Evolutionary conservation across 2,797 vertebrate species (phyloP).

Genomic region (Meda fulgida): DNA sequence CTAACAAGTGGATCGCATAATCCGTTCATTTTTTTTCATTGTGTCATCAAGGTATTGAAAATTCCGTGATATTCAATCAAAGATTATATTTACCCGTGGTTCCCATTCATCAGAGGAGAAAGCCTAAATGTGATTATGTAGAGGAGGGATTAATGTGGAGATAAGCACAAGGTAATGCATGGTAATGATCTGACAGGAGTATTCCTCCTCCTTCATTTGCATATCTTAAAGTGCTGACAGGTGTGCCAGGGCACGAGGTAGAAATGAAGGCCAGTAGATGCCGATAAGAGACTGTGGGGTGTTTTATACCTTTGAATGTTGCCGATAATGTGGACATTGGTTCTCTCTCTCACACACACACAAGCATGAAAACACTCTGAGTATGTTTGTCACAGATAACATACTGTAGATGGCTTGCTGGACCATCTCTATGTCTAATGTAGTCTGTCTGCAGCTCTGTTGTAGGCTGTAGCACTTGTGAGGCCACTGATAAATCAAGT

Average conservation of each 20-base stretch:
- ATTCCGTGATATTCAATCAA: conserved; percentile 84
- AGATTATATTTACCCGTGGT: conserved; percentile 91
- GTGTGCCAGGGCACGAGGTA: conserved; percentile 76
- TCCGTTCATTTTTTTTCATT: conserved; percentile 8
- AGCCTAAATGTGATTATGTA: conserved; percentile 97
- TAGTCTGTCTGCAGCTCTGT: conserved; percentile 49
- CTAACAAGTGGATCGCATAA: conserved; percentile 14
- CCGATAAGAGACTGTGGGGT: conserved; percentile 75
- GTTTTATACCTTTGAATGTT: conserved; percentile 70
- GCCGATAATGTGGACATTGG: conserved; percentile 68
- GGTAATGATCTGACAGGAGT: conserved; percentile 94
- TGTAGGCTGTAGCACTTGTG: conserved; percentile 40
- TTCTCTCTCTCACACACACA: conserved; percentile 34
- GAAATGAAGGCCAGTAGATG: conserved; percentile 76
- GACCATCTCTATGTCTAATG: conserved; percentile 50
- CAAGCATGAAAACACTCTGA: conserved; percentile 19
- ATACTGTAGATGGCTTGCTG: conserved; percentile 38
- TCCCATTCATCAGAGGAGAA: conserved; percentile 82
- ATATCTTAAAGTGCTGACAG: conserved; percentile 93
- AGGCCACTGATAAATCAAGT: conserved; percentile 55
- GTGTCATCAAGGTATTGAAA: conserved; percentile 43
- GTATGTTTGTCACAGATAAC: conserved; percentile 44
- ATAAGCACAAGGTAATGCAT: conserved; percentile 92
- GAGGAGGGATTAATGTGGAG: conserved; percentile 95
- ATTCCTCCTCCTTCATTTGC: conserved; percentile 93